Percentiles rank a stretch among this genome's conserved stretches.
These are phyloP conservation scores for Melanotus villosus DNA, from an alignment of 2,888 invertebrate genomes.

Conservation along the genomic window DNA sequence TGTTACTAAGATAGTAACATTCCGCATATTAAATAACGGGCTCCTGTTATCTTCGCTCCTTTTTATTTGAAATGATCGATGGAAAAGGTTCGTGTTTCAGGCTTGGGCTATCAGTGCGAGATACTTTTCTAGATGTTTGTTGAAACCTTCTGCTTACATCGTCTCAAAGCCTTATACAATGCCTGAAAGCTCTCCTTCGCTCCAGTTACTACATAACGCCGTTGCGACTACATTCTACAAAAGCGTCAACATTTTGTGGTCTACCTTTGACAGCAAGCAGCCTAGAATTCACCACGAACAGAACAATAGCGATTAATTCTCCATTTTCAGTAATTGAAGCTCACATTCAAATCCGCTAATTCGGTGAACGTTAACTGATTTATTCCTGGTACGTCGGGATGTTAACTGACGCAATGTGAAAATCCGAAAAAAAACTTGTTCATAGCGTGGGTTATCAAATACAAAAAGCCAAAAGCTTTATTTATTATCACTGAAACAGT, in stretches of 20 bases:
- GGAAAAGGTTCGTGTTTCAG: conserved; percentile 16
- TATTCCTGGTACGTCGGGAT: conserved; percentile 6
- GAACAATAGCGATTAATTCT: conserved; percentile 37
- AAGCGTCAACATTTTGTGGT: conserved; percentile 31
- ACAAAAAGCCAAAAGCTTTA: conserved; percentile 2
- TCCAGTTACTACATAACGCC: background rate
- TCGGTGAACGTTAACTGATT: conserved; percentile 24
- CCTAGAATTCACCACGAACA: conserved; percentile 20
- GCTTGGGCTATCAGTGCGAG: conserved; percentile 1
- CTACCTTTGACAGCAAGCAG: conserved; percentile 34
- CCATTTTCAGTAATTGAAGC: conserved; percentile 35
- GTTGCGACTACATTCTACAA: background rate
- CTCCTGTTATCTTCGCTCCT: conserved; percentile 5
- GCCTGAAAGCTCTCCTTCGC: conserved; percentile 9
- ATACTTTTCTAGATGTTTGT: conserved; percentile 10
- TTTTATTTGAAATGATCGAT: conserved; percentile 13
- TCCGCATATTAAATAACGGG: conserved; percentile 11
- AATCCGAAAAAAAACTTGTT: background rate
- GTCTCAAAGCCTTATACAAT: conserved; percentile 10
- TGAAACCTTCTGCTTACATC: conserved; percentile 10
- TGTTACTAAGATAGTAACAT: no score
- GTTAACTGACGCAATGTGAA: conserved; percentile 15
- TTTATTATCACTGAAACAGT: conserved; percentile 3
- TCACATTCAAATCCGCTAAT: conserved; percentile 29
- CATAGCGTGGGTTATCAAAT: background rate